Conservation (phyloP, 2,888 invertebrate species). For the Caenorhabditis virilis region DNA sequence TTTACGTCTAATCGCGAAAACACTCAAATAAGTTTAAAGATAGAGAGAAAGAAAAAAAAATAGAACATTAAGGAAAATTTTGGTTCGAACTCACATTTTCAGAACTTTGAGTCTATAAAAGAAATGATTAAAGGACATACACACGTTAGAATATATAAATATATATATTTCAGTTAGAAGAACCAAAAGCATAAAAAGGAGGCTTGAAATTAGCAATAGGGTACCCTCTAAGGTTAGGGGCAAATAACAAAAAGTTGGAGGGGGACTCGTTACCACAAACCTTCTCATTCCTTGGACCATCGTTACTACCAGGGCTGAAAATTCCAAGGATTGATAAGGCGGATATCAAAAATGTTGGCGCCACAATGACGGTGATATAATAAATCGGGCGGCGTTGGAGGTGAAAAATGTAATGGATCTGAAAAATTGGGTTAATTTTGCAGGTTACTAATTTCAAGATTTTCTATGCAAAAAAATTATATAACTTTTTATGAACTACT, state of each 20-base stretch:
- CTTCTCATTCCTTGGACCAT: slow-evolving; percentile 63
- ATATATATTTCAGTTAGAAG: neutral
- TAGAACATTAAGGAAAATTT: neutral
- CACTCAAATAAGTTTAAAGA: neutral
- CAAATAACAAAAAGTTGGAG: too few relatives aligned
- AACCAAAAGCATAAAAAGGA: too few relatives aligned
- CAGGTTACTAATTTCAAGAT: too few relatives aligned
- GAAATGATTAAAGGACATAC: neutral
- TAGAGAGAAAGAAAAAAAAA: slow-evolving; percentile 7
- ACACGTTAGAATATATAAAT: neutral
- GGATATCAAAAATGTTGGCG: slow-evolving; percentile 62
- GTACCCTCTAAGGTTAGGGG: too few relatives aligned
- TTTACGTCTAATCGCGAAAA: too few relatives aligned
- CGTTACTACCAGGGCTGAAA: slow-evolving; percentile 60
- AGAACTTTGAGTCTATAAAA: slow-evolving; percentile 38
- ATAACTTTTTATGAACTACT: neutral
- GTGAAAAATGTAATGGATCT: slow-evolving; percentile 65
- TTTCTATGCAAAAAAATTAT: slow-evolving; percentile 2
- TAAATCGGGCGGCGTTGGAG: slow-evolving; percentile 61
- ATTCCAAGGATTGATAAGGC: slow-evolving; percentile 63
- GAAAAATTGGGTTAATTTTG: too few relatives aligned
- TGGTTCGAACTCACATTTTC: slow-evolving; percentile 34
- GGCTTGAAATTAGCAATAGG: too few relatives aligned
- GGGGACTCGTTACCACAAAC: too few relatives aligned
- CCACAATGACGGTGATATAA: slow-evolving; percentile 64